Base-by-base conservation (phyloP, 2,888 invertebrate species). In the Orchesella flavescens region DNA sequence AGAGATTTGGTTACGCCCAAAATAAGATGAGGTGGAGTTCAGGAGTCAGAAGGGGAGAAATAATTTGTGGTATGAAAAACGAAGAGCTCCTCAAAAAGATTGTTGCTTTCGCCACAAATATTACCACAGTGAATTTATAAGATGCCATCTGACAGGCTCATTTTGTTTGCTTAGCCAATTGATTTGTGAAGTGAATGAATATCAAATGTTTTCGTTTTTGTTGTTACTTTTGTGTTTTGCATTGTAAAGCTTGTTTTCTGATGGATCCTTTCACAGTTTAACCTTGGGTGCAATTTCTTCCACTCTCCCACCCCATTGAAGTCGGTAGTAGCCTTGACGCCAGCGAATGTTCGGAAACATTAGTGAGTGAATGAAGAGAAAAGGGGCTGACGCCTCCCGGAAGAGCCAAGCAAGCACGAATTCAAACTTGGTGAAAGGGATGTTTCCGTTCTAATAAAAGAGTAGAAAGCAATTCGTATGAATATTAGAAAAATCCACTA, bases 281-380 rank as follows among this genome's bases (percentile, higher is more conserved):
- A 89, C 87, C 91, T 94, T 93, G 86, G 94, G 93, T 90, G 94
- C 94, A 87, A 96, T 93, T 92, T 96, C 96, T 89, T 97, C 97
- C 69, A 97, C 97, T 66, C 95, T 91, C 49, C 99, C 99, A 86
- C 99, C 98, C 98, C 98, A 99, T 89, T 95, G 94, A 85, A 99
- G 92, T 90, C 95, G 94, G 91, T 96, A 99, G 88, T 94, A 93
- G 89, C 97, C 94, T 89, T 96, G 94, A 89, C 98, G 93, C 99
- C 99, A 99, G 90, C 94, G 93, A 89, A 99, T 97, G 86, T 94
- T 93, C 0, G 97, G 96, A 90, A 95, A 94, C 89, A 95, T 93
- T 78, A 99, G 92, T 53, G 98, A 97, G 89, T 94, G 93, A 53
- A 96, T 91, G 90, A 97, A 95, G 86, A 98, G 92, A 89, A 96